Base-by-base conservation (phyloP, 2,888 invertebrate species). In the Cephus pygmeus region DNA sequence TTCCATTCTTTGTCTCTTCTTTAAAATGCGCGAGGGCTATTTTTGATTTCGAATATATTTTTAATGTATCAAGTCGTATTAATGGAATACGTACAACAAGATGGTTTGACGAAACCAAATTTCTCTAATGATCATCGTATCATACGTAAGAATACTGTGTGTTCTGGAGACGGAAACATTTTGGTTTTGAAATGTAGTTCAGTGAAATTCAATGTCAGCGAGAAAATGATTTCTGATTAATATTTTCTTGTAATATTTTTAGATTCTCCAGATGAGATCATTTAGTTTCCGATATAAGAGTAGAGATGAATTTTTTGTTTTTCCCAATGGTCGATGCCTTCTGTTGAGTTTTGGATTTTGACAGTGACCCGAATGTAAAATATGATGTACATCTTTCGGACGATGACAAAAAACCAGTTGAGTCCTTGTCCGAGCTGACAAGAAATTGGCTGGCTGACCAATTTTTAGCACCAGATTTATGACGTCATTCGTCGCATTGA, bases 361-460 rank as follows among this genome's bases (percentile, higher is more conserved):
- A 40, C 15, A 23, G 2, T 56, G 6, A 56, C 23, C 9, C 56
- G 9, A 56, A 56, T 56, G 56, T 56, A 9, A 23, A 56, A 56
- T 56, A 34, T 12, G 12, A 31, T 71, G 2, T n/a, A 31, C 6
- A 33, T 71, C 71, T 23, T 71, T 31, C 15, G 71, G 71, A 71
- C 71, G 71, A 34, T 71, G 71, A 71, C 71, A 71, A 71, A 71
- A 71, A 71, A 31, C 33, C 31, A 34, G 33, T 71, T 71, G 12
- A 34, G 31, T 71, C 31, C 71, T 31, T 34, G 71, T 9, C 71
- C n/a, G 71, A 71, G 34, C 33, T 34, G 71, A 34, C 71, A 71
- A 34, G 71, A 71, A 71, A 71, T 71, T 71, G 71, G 71, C 71
- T 34, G 71, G 71, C 31, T 31, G 34, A 71, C 71, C 71, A 71